Base-by-base conservation (phyloP, 1,140 invertebrate species). In the Liolophura sinensis region DNA sequence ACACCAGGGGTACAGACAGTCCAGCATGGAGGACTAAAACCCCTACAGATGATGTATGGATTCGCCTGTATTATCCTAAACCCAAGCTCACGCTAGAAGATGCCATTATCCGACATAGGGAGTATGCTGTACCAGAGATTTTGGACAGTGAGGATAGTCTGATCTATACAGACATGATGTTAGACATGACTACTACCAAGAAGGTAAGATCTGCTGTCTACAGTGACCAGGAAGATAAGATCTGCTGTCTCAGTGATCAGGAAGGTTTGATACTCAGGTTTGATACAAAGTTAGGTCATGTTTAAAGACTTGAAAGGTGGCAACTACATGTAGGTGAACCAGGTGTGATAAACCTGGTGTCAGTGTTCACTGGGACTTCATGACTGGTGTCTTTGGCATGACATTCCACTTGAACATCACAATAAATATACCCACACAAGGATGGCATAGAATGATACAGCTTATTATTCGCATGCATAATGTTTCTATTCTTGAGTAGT, bases 1-100 rank as follows among this genome's bases (percentile, higher is more conserved):
- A 54, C n/a, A 20, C 51, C 12, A 54, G 24, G n/a, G 24, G 24
- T 3, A 54, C 24, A n/a, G 51, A 20, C n/a, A n/a, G 7, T 54
- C n/a, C 24, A 54, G 51, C 24, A 54, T 24, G n/a, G n/a, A 54
- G n/a, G 51, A n/a, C 3, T 54, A 54, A 24, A 50, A 49, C 62
- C 47, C 78, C 78, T 11, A 31, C 68, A 1, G 74, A 81, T 68
- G 67, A 74, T 73, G 74, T 81, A 12, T 81, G 77, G 73, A 69
- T 78, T 1, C 67, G 59, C 3, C 57, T 62, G 9, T 64, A 73
- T 51, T 81, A 77, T 58, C 75, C 77, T 7, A 46, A 47, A 22
- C 72, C 57, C 5, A 62, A 65, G 40, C 74, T 67, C 47, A 51
- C 70, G 12, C 47, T 80, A 16, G 64, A 72, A 48, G 68, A 78